These are phyloP conservation scores for Blastomussa wellsi DNA, from an alignment of 92 coral and sea anemone genomes.

Conservation along the genomic window DNA sequence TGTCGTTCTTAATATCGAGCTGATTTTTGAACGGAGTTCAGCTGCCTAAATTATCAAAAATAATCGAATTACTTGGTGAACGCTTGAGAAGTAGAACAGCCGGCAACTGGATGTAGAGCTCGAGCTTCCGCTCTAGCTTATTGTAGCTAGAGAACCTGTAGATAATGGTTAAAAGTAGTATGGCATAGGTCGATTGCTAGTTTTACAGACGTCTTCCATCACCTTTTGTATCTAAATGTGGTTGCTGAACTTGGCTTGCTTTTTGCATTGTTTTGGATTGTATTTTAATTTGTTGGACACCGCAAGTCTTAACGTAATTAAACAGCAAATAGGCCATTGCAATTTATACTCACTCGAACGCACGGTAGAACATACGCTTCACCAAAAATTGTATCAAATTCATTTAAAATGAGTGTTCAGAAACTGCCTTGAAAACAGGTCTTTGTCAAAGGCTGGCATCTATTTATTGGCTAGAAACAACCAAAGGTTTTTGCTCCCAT, in stretches of 20 bases:
- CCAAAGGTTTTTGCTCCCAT: background rate
- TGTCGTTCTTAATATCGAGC: background rate
- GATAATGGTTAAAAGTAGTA: background rate
- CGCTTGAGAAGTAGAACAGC: background rate
- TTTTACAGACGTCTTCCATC: background rate
- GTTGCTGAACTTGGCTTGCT: background rate
- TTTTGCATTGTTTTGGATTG: slow-evolving; percentile 4
- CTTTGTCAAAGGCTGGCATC: background rate
- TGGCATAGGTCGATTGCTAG: background rate
- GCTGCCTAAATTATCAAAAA: background rate
- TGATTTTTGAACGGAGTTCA: background rate
- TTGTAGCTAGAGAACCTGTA: background rate
- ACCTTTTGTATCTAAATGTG: background rate
- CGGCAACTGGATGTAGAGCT: background rate
- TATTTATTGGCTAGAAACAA: background rate
- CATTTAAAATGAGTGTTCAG: background rate
- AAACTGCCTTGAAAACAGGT: background rate
- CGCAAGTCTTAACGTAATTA: slow-evolving; percentile 26
- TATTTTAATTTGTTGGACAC: slow-evolving; percentile 32
- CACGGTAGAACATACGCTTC: background rate
- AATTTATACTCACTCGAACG: background rate
- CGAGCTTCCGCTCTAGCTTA: background rate
- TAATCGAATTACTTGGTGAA: background rate
- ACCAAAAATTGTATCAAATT: background rate
- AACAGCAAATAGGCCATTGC: background rate